These are phyloP conservation scores for Scomber japonicus DNA, from an alignment of 2,113 vertebrate species.

Conservation along the genomic window DNA sequence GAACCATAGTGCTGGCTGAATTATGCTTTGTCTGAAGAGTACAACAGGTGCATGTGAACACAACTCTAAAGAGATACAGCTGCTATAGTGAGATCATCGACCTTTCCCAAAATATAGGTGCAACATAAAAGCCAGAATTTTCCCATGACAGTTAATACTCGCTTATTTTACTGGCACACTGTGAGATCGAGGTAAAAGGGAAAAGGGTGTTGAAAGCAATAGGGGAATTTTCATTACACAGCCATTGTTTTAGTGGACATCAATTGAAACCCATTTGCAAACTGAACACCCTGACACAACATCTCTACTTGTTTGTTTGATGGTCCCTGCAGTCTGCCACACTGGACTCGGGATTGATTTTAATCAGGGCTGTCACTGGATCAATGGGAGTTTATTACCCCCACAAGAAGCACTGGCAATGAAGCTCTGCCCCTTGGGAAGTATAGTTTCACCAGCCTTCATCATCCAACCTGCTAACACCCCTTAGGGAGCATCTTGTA, in stretches of 20 bases:
- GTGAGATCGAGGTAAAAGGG: neutral
- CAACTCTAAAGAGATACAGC: too few species aligned
- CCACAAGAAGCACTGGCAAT: constrained; percentile 78
- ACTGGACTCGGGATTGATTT: constrained; percentile 79
- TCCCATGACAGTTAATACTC: neutral
- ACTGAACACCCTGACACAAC: constrained; percentile 4
- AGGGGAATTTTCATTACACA: constrained; percentile 25
- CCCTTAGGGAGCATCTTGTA: constrained; percentile 67
- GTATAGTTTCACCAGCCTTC: constrained; percentile 74
- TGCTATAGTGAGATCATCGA: too few species aligned
- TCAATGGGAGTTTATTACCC: constrained; percentile 84
- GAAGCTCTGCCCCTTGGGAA: constrained; percentile 75
- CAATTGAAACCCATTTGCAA: constrained; percentile 22
- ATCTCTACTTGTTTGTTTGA: constrained; percentile 38
- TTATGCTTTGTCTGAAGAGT: too few species aligned
- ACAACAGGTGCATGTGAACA: too few species aligned
- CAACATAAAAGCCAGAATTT: neutral
- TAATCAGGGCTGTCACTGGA: constrained; percentile 81
- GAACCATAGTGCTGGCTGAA: too few species aligned
- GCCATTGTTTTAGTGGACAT: constrained; percentile 32
- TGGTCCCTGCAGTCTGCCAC: constrained; percentile 57
- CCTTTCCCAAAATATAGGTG: too few species aligned
- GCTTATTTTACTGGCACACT: too few species aligned
- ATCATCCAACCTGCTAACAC: constrained; percentile 66
- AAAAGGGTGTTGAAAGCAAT: neutral